Evolutionary conservation across 2,888 invertebrate genomes (phyloP), one percentile per base, ranked within the genome.

Genomic region (Drosophila neotestacea): DNA sequence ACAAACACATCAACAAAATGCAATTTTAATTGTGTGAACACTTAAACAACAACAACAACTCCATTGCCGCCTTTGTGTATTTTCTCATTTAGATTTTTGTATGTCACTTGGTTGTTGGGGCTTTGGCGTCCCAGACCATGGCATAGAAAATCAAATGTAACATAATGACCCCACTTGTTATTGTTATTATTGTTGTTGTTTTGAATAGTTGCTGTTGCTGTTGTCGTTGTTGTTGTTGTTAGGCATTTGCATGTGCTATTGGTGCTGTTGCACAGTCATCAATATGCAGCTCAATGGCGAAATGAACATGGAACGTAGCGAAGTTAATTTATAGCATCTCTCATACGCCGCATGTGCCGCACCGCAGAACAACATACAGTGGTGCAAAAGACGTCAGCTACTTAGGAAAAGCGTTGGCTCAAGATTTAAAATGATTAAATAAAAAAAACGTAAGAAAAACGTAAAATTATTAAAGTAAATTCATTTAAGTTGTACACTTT

Each of bases 111-210:
- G 42, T 56, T 48, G 44, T 22, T n/a, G 46, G 52, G 38, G 42
- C 69, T 59, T 70, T 61, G 47, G 59, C 73, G 91, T 84, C 90
- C 90, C 90, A 91, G 91, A 90, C 91, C 90, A 85, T 91, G 90
- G 87, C 90, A 90, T 91, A 91, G 91, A 91, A 91, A 88, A 77
- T 76, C 50, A 61, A 79, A 78, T 82, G 79, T 85, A 81, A 67
- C 68, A 73, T 61, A 75, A 60, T 74, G 64, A 67, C 54, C 73
- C 73, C 52, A 52, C 68, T 55, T 56, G 62, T 63, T 56, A 16
- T 60, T 69, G 36, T 44, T 54, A 6, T 11, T 36, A 30, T 50
- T 32, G 16, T 38, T 44, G 32, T 51, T 51, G 44, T 32, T 9
- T 42, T 11, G n/a, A 50, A 22, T 2, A 39, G 28, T 13, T 39